These are phyloP conservation scores for Ecliptopera silaceata DNA, from an alignment of 2,888 invertebrate species.

Conservation along the genomic window DNA sequence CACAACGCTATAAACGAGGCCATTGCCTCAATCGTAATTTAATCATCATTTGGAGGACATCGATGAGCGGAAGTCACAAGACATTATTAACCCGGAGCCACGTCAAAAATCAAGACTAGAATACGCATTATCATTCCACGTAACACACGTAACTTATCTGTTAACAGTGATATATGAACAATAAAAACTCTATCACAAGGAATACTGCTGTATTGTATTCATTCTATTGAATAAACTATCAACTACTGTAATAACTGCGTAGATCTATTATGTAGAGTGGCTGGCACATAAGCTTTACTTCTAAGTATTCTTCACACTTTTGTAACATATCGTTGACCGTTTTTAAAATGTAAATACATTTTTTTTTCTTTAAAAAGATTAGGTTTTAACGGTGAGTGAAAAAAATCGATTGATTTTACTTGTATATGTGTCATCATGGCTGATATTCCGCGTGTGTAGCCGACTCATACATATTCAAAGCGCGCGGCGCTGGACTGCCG, in stretches of 20 bases:
- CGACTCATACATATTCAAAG: slow-evolving; percentile 74
- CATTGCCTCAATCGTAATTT: slow-evolving; percentile 51
- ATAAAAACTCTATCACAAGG: slow-evolving; percentile 38
- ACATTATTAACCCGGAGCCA: slow-evolving; percentile 43
- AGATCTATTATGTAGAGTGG: background rate
- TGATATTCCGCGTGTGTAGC: slow-evolving; percentile 61
- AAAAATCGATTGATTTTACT: slow-evolving; percentile 51
- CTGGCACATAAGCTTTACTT: slow-evolving; percentile 37
- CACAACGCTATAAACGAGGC: slow-evolving; percentile 48
- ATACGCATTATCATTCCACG: slow-evolving; percentile 18
- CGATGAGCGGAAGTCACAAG: slow-evolving; percentile 52
- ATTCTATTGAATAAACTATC: slow-evolving; percentile 15
- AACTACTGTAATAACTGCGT: slow-evolving; percentile 30
- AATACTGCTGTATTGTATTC: slow-evolving; percentile 43
- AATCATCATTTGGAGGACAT: slow-evolving; percentile 49
- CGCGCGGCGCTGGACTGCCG: slow-evolving; percentile 50
- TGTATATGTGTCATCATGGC: slow-evolving; percentile 78
- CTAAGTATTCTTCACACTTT: too few species aligned
- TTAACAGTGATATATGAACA: slow-evolving; percentile 32
- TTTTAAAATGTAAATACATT: slow-evolving; percentile 37
- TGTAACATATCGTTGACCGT: slow-evolving; percentile 42
- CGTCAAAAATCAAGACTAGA: slow-evolving; percentile 20
- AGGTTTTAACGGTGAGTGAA: slow-evolving; percentile 37
- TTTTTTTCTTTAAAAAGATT: slow-evolving; percentile 23
- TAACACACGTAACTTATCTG: slow-evolving; percentile 9